A percentile compares a stretch with the other conserved stretches of the same genome.
These are phyloP conservation scores for Vulpes vulpes DNA, from an alignment of 2,113 vertebrate species.

Conservation along the genomic window DNA sequence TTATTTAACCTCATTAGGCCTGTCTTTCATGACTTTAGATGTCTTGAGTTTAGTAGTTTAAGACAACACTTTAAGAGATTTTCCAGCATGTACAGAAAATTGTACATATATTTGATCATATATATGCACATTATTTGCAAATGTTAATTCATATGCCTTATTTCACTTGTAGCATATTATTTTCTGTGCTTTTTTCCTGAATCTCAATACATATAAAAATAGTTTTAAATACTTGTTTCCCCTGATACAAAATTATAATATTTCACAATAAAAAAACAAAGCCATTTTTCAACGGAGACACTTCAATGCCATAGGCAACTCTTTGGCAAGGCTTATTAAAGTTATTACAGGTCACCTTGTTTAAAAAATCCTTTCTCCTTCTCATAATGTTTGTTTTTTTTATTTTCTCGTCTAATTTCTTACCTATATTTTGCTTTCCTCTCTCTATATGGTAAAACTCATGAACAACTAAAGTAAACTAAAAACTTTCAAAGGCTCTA, in stretches of 20 bases:
- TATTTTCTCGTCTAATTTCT: slow-evolving; percentile 16
- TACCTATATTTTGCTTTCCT: not conserved
- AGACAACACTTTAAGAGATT: not conserved
- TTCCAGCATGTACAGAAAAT: not conserved
- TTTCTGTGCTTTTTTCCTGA: not conserved
- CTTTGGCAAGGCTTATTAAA: not conserved
- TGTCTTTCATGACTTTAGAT: not conserved
- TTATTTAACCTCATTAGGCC: not conserved
- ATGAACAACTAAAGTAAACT: not conserved
- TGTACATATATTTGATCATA: not conserved
- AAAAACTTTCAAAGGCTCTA: not conserved
- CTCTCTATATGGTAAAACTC: not conserved
- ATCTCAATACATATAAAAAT: not conserved
- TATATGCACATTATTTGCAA: not conserved
- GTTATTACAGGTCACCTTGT: not conserved
- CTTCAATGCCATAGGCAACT: not conserved
- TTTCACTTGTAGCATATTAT: not conserved
- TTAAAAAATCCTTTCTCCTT: not conserved
- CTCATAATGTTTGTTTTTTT: not conserved
- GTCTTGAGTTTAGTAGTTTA: not conserved
- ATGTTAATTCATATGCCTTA: not conserved
- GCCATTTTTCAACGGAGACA: not conserved
- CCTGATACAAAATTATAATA: not conserved
- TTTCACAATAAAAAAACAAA: not conserved
- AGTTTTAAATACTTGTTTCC: not conserved